A percentile compares a stretch with the other conserved stretches of the same genome.
These are phyloP conservation scores for Dicerorhinus sumatrensis DNA, from an alignment of 2,113 vertebrate species.

Conservation along the genomic window DNA sequence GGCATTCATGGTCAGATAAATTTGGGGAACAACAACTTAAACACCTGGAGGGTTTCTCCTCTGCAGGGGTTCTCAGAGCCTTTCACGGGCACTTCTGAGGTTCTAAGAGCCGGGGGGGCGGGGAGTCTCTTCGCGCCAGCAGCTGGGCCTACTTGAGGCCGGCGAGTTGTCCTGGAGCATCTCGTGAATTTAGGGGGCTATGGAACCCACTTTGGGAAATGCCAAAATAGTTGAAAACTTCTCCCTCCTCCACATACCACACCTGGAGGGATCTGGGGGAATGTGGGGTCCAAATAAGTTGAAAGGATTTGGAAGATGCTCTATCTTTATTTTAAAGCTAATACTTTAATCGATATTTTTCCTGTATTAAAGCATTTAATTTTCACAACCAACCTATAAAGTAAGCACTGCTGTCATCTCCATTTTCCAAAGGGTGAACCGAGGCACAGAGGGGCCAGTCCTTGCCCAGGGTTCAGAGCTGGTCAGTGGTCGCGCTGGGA, in stretches of 20 bases:
- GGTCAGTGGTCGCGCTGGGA: not conserved
- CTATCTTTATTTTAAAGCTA: not conserved
- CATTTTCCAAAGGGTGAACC: not conserved
- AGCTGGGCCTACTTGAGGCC: not conserved
- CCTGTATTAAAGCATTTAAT: not conserved
- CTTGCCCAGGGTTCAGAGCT: not conserved
- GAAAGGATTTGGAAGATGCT: not conserved
- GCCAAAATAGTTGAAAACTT: not conserved
- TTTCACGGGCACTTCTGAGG: too few species aligned
- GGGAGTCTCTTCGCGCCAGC: rapidly evolving
- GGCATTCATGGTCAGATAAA: not conserved
- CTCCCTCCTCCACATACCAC: too few species aligned
- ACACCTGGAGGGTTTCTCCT: not conserved
- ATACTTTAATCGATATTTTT: not conserved
- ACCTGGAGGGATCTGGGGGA: not conserved
- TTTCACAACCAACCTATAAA: not conserved
- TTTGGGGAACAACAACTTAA: not conserved
- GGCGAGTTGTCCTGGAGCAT: not conserved
- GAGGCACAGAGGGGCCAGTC: not conserved
- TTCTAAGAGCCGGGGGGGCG: not conserved
- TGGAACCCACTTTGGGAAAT: not conserved
- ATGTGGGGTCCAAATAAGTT: not conserved
- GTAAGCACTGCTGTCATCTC: not conserved
- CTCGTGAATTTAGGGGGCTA: not conserved
- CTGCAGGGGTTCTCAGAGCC: not conserved